Percentiles rank a stretch among this genome's conserved stretches.
phyloP scores from a whole-genome alignment of 2,113 vertebrate species.

The Meleagris gallopavo region DNA sequence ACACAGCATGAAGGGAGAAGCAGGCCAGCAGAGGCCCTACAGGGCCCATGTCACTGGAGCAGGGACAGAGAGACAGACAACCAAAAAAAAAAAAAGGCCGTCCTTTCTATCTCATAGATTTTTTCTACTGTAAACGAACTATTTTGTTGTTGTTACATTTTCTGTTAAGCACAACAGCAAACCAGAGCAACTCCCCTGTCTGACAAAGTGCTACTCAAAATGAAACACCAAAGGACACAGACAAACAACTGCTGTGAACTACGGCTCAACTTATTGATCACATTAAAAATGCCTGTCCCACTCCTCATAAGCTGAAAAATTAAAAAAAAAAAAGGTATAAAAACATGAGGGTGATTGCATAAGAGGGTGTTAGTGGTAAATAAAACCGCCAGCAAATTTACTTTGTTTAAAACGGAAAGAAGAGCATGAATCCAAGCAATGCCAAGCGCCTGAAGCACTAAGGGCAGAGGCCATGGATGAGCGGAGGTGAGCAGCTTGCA shows the following conservation, averaged over 20 bases:
- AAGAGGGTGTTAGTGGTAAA: neutral
- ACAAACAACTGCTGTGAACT: neutral
- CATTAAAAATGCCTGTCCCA: neutral
- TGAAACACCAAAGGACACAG: neutral
- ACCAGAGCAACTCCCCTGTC: neutral
- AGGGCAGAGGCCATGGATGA: neutral
- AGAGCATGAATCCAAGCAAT: neutral
- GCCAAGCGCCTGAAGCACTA: neutral
- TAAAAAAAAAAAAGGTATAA: neutral
- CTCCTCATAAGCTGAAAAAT: neutral
- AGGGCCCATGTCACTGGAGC: neutral
- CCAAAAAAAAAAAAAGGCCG: neutral
- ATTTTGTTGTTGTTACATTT: neutral
- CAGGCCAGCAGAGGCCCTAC: neutral
- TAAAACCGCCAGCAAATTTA: neutral
- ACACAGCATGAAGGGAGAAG: neutral
- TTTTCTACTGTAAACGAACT: neutral
- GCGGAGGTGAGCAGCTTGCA: fast-evolving
- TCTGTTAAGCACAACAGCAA: neutral
- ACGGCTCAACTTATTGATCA: neutral
- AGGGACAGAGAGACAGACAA: neutral
- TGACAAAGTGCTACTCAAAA: neutral
- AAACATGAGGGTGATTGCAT: neutral
- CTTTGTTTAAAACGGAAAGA: conserved; percentile 24
- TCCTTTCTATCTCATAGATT: too few species aligned